These are phyloP conservation scores for Oscheius sp. DNA, from an alignment of 2,888 invertebrate genomes.

Conservation along the genomic window DNA sequence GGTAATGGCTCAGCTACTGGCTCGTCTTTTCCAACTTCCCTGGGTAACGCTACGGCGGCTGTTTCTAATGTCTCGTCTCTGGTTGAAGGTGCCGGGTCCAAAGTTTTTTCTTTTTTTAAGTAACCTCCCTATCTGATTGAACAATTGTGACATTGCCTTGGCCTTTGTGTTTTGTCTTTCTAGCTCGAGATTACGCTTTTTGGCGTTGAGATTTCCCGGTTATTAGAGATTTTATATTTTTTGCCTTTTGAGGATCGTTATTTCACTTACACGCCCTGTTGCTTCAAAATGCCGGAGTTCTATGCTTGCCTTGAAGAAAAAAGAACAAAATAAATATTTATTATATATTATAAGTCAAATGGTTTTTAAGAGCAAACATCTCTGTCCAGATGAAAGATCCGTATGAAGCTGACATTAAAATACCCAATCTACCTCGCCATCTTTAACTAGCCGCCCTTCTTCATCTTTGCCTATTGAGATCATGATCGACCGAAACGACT, in stretches of 20 bases:
- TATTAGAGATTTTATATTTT: constrained; percentile 5
- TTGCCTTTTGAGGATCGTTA: neutral
- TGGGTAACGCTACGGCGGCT: constrained; percentile 65
- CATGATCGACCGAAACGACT: too few relatives aligned
- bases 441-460: too few relatives aligned
- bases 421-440: too few relatives aligned
- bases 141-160: neutral
- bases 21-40: constrained; percentile 46
- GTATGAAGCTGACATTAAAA: too few relatives aligned
- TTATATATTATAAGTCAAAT: neutral
- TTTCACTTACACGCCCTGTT: neutral
- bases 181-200: neutral
- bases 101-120: constrained; percentile 69
- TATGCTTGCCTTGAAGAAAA: neutral
- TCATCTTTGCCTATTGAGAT: too few relatives aligned
- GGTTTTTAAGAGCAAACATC: neutral
- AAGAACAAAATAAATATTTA: neutral
- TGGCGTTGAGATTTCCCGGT: neutral
- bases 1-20: constrained; percentile 26
- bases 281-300: neutral
- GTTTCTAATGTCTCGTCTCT: constrained; percentile 66
- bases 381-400: neutral
- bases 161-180: neutral
- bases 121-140: constrained; percentile 29
- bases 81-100: constrained; percentile 69